Percentiles rank a stretch among this genome's conserved stretches.
Evolutionary conservation across 92 coral and sea anemone genomes (phyloP).

Genomic region (Porites lobata): DNA sequence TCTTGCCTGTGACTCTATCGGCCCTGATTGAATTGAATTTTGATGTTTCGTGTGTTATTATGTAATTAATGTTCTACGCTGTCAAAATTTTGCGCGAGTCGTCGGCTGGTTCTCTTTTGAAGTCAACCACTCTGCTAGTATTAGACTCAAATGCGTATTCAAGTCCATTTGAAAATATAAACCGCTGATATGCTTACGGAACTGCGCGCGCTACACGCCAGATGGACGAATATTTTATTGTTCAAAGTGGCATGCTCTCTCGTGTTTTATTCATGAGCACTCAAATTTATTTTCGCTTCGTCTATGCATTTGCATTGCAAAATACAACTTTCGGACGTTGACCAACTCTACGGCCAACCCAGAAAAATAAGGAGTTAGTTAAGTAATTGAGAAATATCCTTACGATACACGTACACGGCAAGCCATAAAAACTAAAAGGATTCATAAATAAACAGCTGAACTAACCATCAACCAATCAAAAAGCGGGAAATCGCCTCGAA

Average conservation of each 20-base stretch:
- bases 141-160: conserved; percentile 3
- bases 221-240: conserved; percentile 56
- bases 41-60: conserved; percentile 18
- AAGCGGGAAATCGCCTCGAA: conserved; percentile 13
- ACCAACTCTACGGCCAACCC: not conserved
- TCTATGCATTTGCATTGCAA: conserved; percentile 1
- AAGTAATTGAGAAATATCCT: not conserved
- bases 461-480: conserved; percentile 18
- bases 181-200: conserved; percentile 49
- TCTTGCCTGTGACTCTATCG: conserved; percentile 41
- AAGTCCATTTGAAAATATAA: conserved; percentile 40
- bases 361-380: not conserved
- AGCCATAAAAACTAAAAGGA: not conserved
- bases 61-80: conserved; percentile 24
- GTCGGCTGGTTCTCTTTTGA: not conserved
- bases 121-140: not conserved
- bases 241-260: conserved; percentile 53
- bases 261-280: conserved; percentile 28
- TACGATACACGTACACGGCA: not conserved
- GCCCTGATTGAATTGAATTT: conserved; percentile 44
- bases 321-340: not conserved
- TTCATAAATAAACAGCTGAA: not conserved
- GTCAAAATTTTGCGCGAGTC: not conserved
- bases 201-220: conserved; percentile 36
- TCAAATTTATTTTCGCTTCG: not conserved